A percentile compares a stretch with the other conserved stretches of the same genome.
Conservation (phyloP, 2,888 invertebrate genomes). For the Euproctis similis region DNA sequence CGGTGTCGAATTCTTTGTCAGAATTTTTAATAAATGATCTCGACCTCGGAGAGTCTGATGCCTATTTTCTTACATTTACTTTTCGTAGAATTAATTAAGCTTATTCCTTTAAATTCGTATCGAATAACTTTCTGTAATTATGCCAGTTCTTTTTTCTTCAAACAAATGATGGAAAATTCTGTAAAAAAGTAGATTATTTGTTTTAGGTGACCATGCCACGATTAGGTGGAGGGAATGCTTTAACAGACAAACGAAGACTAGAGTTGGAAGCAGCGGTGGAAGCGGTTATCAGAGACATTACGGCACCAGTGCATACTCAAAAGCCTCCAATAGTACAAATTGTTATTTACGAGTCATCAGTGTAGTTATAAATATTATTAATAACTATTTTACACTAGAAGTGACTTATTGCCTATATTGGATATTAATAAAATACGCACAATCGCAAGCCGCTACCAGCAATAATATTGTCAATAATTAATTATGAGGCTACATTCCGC, state of each 20-base stretch:
- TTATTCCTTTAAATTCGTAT: no score
- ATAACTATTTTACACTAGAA: background rate
- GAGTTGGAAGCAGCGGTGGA: conserved; percentile 87
- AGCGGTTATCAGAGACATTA: conserved; percentile 83
- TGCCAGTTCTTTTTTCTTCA: no score
- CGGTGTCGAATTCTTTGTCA: no score
- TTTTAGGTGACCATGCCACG: conserved; percentile 84
- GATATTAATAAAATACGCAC: conserved; percentile 9
- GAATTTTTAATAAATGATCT: no score
- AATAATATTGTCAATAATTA: conserved; percentile 1
- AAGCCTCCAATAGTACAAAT: conserved; percentile 84
- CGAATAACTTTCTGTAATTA: no score
- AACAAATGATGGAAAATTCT: no score
- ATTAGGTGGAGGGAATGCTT: conserved; percentile 59
- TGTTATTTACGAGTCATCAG: conserved; percentile 92
- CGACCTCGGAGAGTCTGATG: no score
- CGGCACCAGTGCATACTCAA: conserved; percentile 75
- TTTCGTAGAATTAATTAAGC: no score
- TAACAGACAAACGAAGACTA: conserved; percentile 72
- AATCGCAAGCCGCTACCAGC: no score
- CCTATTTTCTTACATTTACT: no score
- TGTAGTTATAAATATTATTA: conserved; percentile 51
- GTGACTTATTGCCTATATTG: conserved; percentile 1
- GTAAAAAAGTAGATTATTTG: no score
- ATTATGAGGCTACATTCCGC: conserved; percentile 23